Conservation (phyloP, 1,140 invertebrate genomes). For the Drosophila mauritiana region DNA sequence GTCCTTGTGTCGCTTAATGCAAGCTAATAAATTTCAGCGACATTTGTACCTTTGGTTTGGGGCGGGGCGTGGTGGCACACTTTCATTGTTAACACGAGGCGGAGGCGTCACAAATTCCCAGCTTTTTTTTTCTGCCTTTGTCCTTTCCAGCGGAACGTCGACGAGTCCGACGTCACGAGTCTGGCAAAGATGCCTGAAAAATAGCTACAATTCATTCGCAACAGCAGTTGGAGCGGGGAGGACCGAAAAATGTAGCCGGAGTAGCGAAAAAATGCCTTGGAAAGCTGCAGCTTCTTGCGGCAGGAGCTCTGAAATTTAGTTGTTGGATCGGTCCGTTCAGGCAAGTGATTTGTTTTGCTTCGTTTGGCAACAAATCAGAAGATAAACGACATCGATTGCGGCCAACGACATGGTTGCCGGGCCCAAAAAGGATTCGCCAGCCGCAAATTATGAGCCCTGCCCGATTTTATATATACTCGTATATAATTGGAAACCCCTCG, state of each 20-base stretch:
- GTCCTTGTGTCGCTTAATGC: constrained; percentile 71
- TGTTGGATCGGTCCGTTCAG: constrained; percentile 58
- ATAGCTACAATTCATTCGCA: constrained; percentile 80
- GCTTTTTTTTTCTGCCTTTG: constrained; percentile 40
- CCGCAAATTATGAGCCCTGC: constrained; percentile 32
- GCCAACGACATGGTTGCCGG: constrained; percentile 65
- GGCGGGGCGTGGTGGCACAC: constrained; percentile 29
- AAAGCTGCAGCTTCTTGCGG: constrained; percentile 48
- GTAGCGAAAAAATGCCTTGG: constrained; percentile 53
- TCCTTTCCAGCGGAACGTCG: constrained; percentile 39
- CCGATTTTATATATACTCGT: neutral
- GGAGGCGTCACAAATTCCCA: constrained; percentile 58
- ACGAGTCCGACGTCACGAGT: constrained; percentile 31
- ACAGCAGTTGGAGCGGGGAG: constrained; percentile 27
- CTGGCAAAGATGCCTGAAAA: constrained; percentile 73
- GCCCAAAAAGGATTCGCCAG: constrained; percentile 40
- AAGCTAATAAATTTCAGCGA: constrained; percentile 76
- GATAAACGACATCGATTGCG: constrained; percentile 82
- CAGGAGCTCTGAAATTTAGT: constrained; percentile 46
- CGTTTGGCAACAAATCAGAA: constrained; percentile 82
- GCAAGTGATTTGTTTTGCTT: constrained; percentile 81
- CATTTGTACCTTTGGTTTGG: constrained; percentile 77
- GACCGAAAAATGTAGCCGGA: constrained; percentile 1
- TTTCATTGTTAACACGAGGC: constrained; percentile 71
- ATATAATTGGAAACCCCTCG: constrained; percentile 6